Evolutionary conservation across 2,888 invertebrate genomes (phyloP).

Genomic region (Heliothis peltigera): DNA sequence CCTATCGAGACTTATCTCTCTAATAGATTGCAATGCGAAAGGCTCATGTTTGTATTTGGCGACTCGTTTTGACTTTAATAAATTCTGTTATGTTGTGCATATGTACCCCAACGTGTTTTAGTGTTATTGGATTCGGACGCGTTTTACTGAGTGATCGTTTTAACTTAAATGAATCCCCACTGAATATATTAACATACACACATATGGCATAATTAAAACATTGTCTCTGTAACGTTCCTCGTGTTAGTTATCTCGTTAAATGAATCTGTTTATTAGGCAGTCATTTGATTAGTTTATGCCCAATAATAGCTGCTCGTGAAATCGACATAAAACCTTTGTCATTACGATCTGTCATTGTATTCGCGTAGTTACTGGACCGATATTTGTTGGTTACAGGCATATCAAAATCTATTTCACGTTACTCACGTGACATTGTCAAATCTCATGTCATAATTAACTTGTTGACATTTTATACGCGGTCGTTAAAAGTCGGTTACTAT

Average conservation of each 20-base stretch:
- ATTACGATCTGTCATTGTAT: slow-evolving; percentile 48
- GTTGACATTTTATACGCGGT: slow-evolving; percentile 43
- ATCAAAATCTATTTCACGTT: slow-evolving; percentile 32
- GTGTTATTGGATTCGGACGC: slow-evolving; percentile 72
- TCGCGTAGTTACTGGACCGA: slow-evolving; percentile 40
- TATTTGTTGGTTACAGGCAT: slow-evolving; percentile 15
- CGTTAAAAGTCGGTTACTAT: slow-evolving; percentile 40
- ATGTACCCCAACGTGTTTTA: slow-evolving; percentile 70
- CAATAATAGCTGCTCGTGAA: slow-evolving; percentile 44
- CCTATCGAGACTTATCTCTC: slow-evolving; percentile 85
- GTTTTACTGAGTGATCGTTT: slow-evolving; percentile 70
- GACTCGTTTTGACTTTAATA: slow-evolving; percentile 82
- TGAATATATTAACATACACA: slow-evolving; percentile 52
- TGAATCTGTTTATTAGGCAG: slow-evolving; percentile 47
- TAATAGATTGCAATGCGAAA: slow-evolving; percentile 89
- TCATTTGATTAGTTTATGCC: slow-evolving; percentile 37
- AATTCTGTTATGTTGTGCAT: slow-evolving; percentile 81
- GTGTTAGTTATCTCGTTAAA: slow-evolving; percentile 30
- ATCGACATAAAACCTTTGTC: slow-evolving; percentile 46
- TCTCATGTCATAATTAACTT: slow-evolving; percentile 48
- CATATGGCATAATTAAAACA: slow-evolving; percentile 46
- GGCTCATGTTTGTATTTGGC: slow-evolving; percentile 86
- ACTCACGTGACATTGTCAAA: slow-evolving; percentile 39
- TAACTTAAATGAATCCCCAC: slow-evolving; percentile 40
- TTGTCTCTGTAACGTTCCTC: slow-evolving; percentile 17